Percentiles rank a stretch among this genome's conserved stretches.
Conservation (phyloP, 1,140 invertebrate genomes). For the Tenebrio molitor region DNA sequence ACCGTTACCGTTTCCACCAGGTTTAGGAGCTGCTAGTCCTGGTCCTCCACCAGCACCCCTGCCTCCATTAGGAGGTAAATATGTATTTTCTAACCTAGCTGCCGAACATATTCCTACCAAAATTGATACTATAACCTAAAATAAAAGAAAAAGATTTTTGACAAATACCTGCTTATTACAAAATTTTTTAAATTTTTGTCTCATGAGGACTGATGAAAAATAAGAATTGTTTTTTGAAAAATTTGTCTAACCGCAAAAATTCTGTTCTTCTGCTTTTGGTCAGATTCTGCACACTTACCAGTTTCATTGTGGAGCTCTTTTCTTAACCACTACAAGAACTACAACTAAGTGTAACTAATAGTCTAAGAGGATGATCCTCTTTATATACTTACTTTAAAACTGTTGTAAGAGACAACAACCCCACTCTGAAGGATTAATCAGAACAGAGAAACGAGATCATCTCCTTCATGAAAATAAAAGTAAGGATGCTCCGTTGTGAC, state of each 20-base stretch:
- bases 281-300: too few species aligned
- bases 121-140: constrained; percentile 54
- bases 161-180: too few species aligned
- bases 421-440: constrained; percentile 56
- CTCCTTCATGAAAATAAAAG: constrained; percentile 55
- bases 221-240: too few species aligned
- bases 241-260: too few species aligned
- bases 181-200: too few species aligned
- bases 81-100: constrained; percentile 72
- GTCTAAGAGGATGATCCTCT: constrained; percentile 49
- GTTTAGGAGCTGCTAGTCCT: constrained; percentile 56
- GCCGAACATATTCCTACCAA: constrained; percentile 56
- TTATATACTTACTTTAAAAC: constrained; percentile 54
- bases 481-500: constrained; percentile 42
- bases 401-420: constrained; percentile 47
- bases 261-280: too few species aligned
- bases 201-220: too few species aligned
- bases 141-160: constrained; percentile 16
- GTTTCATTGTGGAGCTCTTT: constrained; percentile 47
- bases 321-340: constrained; percentile 14
- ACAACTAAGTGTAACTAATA: constrained; percentile 45
- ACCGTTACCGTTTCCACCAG: constrained; percentile 47
- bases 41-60: constrained; percentile 68
- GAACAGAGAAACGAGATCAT: constrained; percentile 57
- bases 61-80: constrained; percentile 73